Percentiles rank a stretch among this genome's conserved stretches.
phyloP scores from a whole-genome alignment of 2,888 invertebrate genomes.

The Rotaria magnacalcarata region DNA sequence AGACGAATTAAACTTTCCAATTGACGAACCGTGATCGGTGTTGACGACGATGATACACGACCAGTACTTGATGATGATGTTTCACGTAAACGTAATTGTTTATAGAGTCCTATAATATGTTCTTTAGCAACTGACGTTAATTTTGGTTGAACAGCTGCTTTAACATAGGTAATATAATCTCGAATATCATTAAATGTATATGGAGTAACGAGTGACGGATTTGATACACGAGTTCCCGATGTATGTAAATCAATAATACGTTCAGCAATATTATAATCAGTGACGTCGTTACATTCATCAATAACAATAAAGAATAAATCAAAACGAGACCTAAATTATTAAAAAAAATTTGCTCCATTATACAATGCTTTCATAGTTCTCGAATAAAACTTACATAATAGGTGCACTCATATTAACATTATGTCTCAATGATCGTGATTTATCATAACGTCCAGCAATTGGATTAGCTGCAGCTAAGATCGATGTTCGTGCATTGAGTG shows the following conservation, averaged over 20 bases:
- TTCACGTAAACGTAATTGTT: constrained; percentile 77
- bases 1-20: constrained; percentile 88
- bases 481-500: constrained; percentile 90
- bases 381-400: constrained; percentile 68
- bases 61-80: constrained; percentile 58
- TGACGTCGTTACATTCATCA: constrained; percentile 84
- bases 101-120: constrained; percentile 81
- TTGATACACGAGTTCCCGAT: constrained; percentile 26
- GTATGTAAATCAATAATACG: constrained; percentile 85
- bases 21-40: constrained; percentile 94
- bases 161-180: constrained; percentile 90
- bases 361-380: too few species aligned
- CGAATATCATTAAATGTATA: constrained; percentile 84
- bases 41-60: constrained; percentile 67
- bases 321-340: constrained; percentile 70
- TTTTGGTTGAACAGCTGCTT: constrained; percentile 66
- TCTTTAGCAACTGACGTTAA: constrained; percentile 71
- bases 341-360: too few species aligned
- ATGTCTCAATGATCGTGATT: constrained; percentile 84
- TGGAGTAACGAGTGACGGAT: neutral
- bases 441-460: constrained; percentile 89
- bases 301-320: constrained; percentile 96
- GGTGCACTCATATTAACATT: constrained; percentile 88
- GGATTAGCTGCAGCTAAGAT: constrained; percentile 98
- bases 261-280: constrained; percentile 88